These are phyloP conservation scores for Dryadula phaetusa DNA, from an alignment of 2,888 invertebrate genomes.

Conservation along the genomic window DNA sequence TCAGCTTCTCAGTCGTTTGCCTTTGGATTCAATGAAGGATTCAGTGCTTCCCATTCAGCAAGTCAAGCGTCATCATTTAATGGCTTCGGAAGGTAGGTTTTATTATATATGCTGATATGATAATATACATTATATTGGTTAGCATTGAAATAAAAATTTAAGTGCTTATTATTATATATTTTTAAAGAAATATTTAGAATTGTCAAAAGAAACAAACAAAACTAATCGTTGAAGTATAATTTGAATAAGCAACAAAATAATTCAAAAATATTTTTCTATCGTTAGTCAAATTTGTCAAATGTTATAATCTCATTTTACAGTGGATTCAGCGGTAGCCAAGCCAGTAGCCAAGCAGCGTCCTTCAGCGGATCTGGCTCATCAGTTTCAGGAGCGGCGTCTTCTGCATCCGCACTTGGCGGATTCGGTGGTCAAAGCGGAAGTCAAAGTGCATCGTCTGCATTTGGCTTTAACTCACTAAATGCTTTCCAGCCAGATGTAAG, in stretches of 20 bases:
- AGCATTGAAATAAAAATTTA: no score
- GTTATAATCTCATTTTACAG: conserved; percentile 55
- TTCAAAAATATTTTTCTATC: no score
- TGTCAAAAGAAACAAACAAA: no score
- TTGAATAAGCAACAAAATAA: no score
- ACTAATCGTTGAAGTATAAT: no score
- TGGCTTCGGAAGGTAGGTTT: conserved; percentile 77
- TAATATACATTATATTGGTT: no score
- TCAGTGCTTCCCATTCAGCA: conserved; percentile 79
- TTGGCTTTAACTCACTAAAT: conserved; percentile 70
- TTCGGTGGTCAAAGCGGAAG: conserved; percentile 58
- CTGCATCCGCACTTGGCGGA: conserved; percentile 63
- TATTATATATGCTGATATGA: no score
- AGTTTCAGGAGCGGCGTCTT: conserved; percentile 67
- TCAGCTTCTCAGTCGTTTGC: conserved; percentile 79
- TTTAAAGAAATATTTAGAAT: no score
- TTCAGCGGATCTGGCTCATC: conserved; percentile 65
- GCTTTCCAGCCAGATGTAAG: conserved; percentile 69
- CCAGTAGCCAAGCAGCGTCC: conserved; percentile 77
- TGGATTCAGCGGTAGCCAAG: conserved; percentile 76
- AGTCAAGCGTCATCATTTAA: conserved; percentile 79
- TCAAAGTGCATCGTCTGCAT: conserved; percentile 75
- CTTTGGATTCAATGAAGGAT: conserved; percentile 79
- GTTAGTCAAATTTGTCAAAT: not conserved
- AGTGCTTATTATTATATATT: no score